Percentiles rank a stretch among this genome's conserved stretches.
Conservation (phyloP, 2,113 vertebrate species). For the Macrotus californicus region DNA sequence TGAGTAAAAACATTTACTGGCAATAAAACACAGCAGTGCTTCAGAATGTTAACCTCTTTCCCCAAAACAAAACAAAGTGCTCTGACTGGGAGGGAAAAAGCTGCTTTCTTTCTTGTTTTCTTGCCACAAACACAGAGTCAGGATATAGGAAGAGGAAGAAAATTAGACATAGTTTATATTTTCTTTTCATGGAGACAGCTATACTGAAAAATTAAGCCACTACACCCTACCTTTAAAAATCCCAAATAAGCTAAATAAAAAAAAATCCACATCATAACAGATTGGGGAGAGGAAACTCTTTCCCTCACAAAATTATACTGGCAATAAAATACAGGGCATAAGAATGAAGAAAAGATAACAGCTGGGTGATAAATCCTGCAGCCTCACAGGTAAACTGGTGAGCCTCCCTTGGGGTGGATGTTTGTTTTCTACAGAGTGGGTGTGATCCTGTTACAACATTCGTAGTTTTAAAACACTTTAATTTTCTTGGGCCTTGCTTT, state of each 20-base stretch:
- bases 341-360: not conserved
- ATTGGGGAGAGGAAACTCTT: not conserved
- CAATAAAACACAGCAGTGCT: slow-evolving; percentile 60
- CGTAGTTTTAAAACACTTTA: not conserved
- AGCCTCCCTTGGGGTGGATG: not conserved
- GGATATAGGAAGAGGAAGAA: not conserved
- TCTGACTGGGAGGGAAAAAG: not conserved
- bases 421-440: slow-evolving; percentile 22
- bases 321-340: not conserved
- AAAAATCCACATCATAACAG: not conserved
- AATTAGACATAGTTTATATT: not conserved
- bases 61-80: slow-evolving; percentile 49
- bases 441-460: not conserved
- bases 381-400: not conserved
- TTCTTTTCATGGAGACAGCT: not conserved
- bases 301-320: not conserved
- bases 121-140: not conserved
- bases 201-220: not conserved
- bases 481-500: slow-evolving; percentile 1
- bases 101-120: not conserved
- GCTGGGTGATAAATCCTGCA: not conserved
- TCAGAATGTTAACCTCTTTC: slow-evolving; percentile 63
- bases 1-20: slow-evolving; percentile 68
- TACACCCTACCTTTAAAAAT: not conserved
- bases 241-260: not conserved